Evolutionary conservation across 2,797 vertebrate species (phyloP).

Genomic region (Karalla daura): DNA sequence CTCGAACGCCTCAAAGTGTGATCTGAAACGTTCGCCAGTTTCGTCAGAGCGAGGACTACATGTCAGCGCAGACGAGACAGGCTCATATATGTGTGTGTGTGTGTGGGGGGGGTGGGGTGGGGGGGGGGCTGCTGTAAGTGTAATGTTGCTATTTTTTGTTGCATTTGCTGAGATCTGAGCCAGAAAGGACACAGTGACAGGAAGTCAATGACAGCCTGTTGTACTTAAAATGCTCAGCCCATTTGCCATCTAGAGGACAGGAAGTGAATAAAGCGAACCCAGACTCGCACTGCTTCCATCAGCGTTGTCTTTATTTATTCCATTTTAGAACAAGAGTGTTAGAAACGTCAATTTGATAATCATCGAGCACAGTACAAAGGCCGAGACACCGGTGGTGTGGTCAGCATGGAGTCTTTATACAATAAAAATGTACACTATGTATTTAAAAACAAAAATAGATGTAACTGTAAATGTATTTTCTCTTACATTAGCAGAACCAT

Average conservation of each 20-base stretch:
- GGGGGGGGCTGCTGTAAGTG: neutral
- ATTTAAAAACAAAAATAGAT: conserved; percentile 65
- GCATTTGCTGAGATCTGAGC: conserved; percentile 8
- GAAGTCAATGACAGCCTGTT: conserved; percentile 37
- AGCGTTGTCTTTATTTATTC: conserved; percentile 52
- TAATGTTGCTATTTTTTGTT: conserved; percentile 7
- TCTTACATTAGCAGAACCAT: conserved; percentile 49
- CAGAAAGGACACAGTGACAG: conserved; percentile 28
- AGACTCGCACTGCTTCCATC: conserved; percentile 12
- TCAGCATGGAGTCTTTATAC: conserved; percentile 45
- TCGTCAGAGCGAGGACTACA: conserved; percentile 8
- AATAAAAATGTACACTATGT: conserved; percentile 69
- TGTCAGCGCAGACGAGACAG: conserved; percentile 6
- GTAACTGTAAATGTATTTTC: conserved; percentile 11
- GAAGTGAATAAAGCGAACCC: conserved; percentile 12
- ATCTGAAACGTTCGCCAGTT: conserved; percentile 32
- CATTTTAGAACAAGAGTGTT: conserved; percentile 46
- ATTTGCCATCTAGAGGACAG: conserved; percentile 57
- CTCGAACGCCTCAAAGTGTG: conserved; percentile 28
- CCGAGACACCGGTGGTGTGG: conserved; percentile 46
- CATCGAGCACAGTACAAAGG: conserved; percentile 61
- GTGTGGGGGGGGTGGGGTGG: too few species aligned
- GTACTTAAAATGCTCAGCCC: conserved; percentile 24
- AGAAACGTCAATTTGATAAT: conserved; percentile 49
- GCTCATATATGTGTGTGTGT: too few species aligned